Evolutionary conservation across 2,797 vertebrate species (phyloP).

Genomic region (Esox masquinongy): DNA sequence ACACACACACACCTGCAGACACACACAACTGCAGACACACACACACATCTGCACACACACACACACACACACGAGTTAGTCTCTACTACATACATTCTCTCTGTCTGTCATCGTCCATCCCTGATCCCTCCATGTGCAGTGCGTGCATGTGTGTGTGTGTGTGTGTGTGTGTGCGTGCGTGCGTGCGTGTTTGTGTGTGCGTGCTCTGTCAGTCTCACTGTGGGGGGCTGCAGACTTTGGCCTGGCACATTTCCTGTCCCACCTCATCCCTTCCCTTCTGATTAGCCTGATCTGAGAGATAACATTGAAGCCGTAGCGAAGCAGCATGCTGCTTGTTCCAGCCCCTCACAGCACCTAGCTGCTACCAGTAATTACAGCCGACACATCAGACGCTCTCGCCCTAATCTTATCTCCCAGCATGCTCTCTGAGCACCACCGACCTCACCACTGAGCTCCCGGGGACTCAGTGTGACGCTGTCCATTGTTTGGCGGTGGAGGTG

Average conservation of each 20-base stretch:
- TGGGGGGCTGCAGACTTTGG: not conserved
- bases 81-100: not conserved
- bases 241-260: not conserved
- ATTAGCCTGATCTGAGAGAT: not conserved
- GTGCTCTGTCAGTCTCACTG: not conserved
- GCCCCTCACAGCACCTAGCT: not conserved
- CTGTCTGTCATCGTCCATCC: not conserved
- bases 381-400: slow-evolving; percentile 48
- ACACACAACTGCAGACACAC: not conserved
- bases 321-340: not conserved
- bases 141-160: not conserved
- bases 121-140: not conserved
- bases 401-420: slow-evolving; percentile 45
- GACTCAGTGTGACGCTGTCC: not conserved
- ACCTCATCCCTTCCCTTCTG: not conserved
- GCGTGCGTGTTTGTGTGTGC: not conserved
- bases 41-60: not conserved
- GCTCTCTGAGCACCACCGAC: slow-evolving; percentile 14
- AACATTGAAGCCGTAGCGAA: not conserved
- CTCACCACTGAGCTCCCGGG: slow-evolving; percentile 3
- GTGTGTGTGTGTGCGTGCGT: not conserved
- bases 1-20: slow-evolving; percentile 1
- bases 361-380: slow-evolving; percentile 66
- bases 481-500: not conserved
- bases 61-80: not conserved